Base-by-base conservation (phyloP, 2,113 vertebrate genomes). In the Hiodon tergisus region DNA sequence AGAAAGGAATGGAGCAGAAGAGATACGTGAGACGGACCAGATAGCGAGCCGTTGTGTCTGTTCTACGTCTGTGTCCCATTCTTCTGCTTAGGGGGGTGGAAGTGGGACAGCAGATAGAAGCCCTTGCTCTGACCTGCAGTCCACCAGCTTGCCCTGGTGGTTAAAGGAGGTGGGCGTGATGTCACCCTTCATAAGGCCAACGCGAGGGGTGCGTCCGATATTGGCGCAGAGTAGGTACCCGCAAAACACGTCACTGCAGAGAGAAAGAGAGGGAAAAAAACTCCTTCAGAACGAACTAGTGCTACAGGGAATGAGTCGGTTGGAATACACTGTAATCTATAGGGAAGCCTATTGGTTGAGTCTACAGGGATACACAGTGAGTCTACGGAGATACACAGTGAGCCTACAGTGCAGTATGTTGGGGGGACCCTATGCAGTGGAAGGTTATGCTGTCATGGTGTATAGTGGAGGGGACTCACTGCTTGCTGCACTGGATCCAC, bases 401-500 rank as follows among this genome's bases (percentile, higher is more conserved):
- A 31, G 31, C 31, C 31, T 31, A 31, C 31, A 31, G 31, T 31
- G 31, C 31, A 31, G 31, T 31, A 31, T 8, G 62, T 46, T 65
- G 62, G 2, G 17, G 17, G 4, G 47, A 46, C 60, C 4, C 58
- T 4, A 14, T n/a, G 59, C 3, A 6, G 31, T 31, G 59, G 59
- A 16, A 61, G 0, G 59, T 7, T 17, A 14, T n/a, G 31, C 4
- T 62, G 17, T 69, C 55, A 14, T 59, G 58, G 58, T 4, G 59
- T 61, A n/a, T 61, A 13, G 1, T 10, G 59, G 11, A 4, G 9
- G 8, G 5, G 54, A 86, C 97, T 95, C 89, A 99, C 97, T 99
- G 97, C 85, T 98, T 99, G 90, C 95, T 95, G 85, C 97, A 99
- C 85, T 95, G 95, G 81, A 97, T 82, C 94, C 95, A 99, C 55